phyloP scores from a whole-genome alignment of 2,888 invertebrate genomes.

The Machimus atricapillus region DNA sequence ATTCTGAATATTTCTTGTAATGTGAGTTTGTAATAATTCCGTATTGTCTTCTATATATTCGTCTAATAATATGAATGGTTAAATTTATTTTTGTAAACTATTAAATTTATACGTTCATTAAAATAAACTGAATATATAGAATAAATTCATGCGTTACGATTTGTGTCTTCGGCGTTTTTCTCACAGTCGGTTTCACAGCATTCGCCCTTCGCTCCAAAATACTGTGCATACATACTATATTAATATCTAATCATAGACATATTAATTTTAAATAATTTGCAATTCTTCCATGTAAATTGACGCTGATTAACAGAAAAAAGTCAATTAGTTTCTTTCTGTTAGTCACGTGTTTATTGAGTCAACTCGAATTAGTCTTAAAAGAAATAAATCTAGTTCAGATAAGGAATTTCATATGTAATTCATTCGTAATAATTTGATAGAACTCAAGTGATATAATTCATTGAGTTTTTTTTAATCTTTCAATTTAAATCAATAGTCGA shows the following conservation, averaged over 20 bases:
- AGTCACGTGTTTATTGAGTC: not conserved
- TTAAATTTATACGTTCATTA: too few relatives aligned
- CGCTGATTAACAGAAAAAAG: not conserved
- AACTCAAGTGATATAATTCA: not conserved
- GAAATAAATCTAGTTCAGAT: not conserved
- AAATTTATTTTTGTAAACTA: not conserved
- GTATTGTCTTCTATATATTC: not conserved
- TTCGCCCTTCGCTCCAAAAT: too few relatives aligned
- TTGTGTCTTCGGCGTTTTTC: too few relatives aligned
- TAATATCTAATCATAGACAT: too few relatives aligned
- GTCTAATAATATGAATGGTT: not conserved
- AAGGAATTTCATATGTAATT: not conserved
- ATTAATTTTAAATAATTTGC: too few relatives aligned
- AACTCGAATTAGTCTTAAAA: too few relatives aligned
- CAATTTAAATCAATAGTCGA: not conserved
- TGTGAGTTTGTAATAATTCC: not conserved
- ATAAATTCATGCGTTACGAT: too few relatives aligned
- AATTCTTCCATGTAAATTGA: too few relatives aligned
- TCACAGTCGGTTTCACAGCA: too few relatives aligned
- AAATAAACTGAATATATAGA: too few relatives aligned
- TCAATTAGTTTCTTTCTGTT: not conserved
- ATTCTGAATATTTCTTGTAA: not conserved
- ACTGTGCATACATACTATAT: too few relatives aligned
- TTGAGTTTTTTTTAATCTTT: not conserved
- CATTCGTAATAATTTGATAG: not conserved